Percentiles rank a stretch among this genome's conserved stretches.
Conservation (phyloP, 2,888 invertebrate species). For the Drosophila aldrichi region DNA sequence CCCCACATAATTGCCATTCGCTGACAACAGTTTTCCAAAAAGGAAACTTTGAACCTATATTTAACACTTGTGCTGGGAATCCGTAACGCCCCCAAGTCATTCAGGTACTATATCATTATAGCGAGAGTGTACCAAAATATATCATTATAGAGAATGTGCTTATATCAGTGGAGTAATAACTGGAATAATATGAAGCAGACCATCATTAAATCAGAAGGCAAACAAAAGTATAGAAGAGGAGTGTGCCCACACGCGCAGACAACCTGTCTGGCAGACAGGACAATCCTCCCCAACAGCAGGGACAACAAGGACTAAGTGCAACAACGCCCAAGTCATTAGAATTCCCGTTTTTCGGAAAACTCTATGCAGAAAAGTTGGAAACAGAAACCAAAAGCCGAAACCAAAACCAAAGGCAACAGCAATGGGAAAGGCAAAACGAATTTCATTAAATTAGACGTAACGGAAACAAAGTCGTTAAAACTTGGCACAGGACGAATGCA, state of each 20-base stretch:
- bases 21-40: conserved; percentile 19
- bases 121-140: conserved; percentile 41
- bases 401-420: conserved; percentile 28
- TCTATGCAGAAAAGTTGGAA: conserved; percentile 67
- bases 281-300: neutral
- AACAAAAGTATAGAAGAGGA: conserved; percentile 49
- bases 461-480: conserved; percentile 81
- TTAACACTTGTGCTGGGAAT: conserved; percentile 24
- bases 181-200: conserved; percentile 13
- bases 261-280: conserved; percentile 11
- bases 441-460: conserved; percentile 81
- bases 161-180: conserved; percentile 40
- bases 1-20: conserved; percentile 24
- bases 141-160: conserved; percentile 14
- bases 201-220: conserved; percentile 70
- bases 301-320: conserved; percentile 39
- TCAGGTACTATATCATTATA: conserved; percentile 52
- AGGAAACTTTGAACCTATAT: conserved; percentile 21
- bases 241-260: neutral
- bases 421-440: conserved; percentile 77
- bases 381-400: conserved; percentile 24
- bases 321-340: conserved; percentile 78
- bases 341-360: conserved; percentile 69
- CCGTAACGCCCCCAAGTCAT: conserved; percentile 16
- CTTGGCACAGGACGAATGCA: conserved; percentile 59